A percentile compares a stretch with the other conserved stretches of the same genome.
Evolutionary conservation across 2,888 invertebrate species (phyloP).

Genomic region (Meliscaeva auricollis): DNA sequence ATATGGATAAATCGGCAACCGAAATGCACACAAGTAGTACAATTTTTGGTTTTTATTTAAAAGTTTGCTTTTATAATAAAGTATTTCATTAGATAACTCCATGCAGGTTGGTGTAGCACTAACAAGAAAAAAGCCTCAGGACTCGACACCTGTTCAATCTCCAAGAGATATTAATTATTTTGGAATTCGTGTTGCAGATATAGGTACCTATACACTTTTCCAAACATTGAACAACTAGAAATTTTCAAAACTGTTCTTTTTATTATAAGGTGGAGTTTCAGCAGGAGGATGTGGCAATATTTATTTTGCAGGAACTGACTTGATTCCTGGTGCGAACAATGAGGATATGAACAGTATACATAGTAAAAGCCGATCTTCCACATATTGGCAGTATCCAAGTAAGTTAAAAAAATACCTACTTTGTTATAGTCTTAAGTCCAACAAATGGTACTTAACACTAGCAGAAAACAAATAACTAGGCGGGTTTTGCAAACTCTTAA

Average conservation of each 20-base stretch:
- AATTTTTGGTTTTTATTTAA: neutral
- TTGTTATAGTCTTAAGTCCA: no score
- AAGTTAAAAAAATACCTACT: slow-evolving; percentile 84
- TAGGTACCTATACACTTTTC: slow-evolving; percentile 80
- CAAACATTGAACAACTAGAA: slow-evolving; percentile 22
- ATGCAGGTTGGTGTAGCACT: slow-evolving; percentile 95
- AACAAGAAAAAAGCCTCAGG: slow-evolving; percentile 88
- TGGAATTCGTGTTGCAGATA: slow-evolving; percentile 83
- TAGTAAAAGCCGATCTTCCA: slow-evolving; percentile 80
- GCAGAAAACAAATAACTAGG: no score
- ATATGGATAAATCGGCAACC: slow-evolving; percentile 80
- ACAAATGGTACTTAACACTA: no score
- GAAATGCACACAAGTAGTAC: slow-evolving; percentile 79
- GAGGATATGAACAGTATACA: slow-evolving; percentile 80
- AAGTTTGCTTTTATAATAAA: neutral
- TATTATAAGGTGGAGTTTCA: slow-evolving; percentile 78
- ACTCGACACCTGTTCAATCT: slow-evolving; percentile 79
- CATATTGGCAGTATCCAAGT: slow-evolving; percentile 93
- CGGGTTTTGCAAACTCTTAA: no score
- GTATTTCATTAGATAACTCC: slow-evolving; percentile 83
- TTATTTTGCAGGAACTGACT: slow-evolving; percentile 82
- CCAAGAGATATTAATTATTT: slow-evolving; percentile 83
- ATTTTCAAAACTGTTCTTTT: neutral
- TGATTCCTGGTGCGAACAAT: slow-evolving; percentile 80
- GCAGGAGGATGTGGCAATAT: slow-evolving; percentile 81